Evolutionary conservation across 1,140 invertebrate species (phyloP).

Genomic region (Zaprionus taronus): DNA sequence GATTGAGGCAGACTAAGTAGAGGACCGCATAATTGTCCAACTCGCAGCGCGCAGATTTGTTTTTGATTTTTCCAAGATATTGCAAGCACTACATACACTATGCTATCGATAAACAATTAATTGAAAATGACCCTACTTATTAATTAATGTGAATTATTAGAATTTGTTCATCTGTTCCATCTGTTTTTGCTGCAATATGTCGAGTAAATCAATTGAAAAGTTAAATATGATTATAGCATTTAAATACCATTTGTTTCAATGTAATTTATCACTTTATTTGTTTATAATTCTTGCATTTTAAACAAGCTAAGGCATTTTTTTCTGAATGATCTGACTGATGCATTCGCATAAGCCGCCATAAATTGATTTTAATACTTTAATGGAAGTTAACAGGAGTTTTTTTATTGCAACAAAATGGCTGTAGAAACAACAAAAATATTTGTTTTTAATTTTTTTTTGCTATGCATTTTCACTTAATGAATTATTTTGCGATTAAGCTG

Average conservation of each 20-base stretch:
- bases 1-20: conserved; percentile 15
- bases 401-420: background rate
- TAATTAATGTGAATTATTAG: background rate
- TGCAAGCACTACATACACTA: no score
- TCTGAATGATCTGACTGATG: background rate
- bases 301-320: background rate
- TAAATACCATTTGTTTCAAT: background rate
- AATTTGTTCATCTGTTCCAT: background rate
- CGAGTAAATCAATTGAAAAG: background rate
- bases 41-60: no score
- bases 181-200: background rate
- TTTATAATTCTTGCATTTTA: conserved; percentile 8
- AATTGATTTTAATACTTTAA: conserved; percentile 25
- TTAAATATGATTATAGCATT: background rate
- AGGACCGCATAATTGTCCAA: conserved; percentile 10
- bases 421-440: background rate
- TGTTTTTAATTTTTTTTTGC: conserved; percentile 10
- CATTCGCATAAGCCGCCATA: background rate
- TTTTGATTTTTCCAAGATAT: background rate
- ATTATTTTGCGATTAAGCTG: conserved; percentile 47
- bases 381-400: background rate
- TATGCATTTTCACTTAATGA: conserved; percentile 28
- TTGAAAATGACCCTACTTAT: background rate
- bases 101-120: background rate
- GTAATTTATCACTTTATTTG: conserved; percentile 10